Evolutionary conservation across 2,113 vertebrate species (phyloP).

Genomic region (Xyrauchen texanus): DNA sequence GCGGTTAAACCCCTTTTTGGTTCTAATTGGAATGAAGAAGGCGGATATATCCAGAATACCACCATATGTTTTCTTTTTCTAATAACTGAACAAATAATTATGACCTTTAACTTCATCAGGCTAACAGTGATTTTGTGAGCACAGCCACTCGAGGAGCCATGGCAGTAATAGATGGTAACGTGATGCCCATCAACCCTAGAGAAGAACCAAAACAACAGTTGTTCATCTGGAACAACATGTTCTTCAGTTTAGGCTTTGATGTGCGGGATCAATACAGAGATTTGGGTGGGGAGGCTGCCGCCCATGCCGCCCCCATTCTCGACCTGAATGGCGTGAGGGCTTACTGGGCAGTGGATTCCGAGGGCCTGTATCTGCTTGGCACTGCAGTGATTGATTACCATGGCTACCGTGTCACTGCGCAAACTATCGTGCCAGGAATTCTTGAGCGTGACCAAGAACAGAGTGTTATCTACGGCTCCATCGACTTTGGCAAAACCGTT

Average conservation of each 20-base stretch:
- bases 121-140: conserved; percentile 91
- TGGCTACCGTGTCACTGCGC: conserved; percentile 89
- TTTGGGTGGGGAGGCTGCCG: conserved; percentile 88
- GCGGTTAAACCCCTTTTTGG: too few relatives aligned
- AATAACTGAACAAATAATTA: too few relatives aligned
- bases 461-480: conserved; percentile 91
- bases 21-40: too few relatives aligned
- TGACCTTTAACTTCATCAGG: conserved; percentile 66
- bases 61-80: too few relatives aligned
- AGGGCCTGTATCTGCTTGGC: conserved; percentile 88
- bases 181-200: conserved; percentile 93
- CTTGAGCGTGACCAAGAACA: conserved; percentile 92
- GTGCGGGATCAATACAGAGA: conserved; percentile 90
- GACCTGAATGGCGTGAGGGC: conserved; percentile 91
- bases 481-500: conserved; percentile 92
- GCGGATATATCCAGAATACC: too few relatives aligned
- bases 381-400: conserved; percentile 93
- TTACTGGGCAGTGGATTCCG: conserved; percentile 85
- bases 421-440: conserved; percentile 92
- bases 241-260: conserved; percentile 94
- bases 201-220: conserved; percentile 93
- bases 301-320: conserved; percentile 84
- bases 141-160: conserved; percentile 88
- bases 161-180: conserved; percentile 90
- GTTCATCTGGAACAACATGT: conserved; percentile 98